phyloP scores from a whole-genome alignment of 2,113 vertebrate genomes.

The Lagopus muta region DNA sequence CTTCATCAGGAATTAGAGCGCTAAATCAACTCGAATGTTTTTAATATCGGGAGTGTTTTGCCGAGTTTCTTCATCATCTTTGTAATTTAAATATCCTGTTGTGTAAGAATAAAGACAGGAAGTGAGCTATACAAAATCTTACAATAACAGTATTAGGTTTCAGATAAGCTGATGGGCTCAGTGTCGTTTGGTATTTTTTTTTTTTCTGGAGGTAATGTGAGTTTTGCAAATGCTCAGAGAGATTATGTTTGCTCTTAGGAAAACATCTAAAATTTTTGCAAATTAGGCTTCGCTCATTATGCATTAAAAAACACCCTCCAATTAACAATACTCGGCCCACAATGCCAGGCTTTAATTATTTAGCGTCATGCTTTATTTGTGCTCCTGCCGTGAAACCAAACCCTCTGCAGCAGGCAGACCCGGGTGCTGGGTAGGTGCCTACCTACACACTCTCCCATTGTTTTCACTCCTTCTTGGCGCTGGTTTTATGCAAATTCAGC shows the following conservation, averaged over 20 bases:
- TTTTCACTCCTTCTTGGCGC: background rate
- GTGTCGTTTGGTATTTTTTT: background rate
- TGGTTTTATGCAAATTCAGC: constrained; percentile 42
- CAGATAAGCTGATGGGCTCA: constrained; percentile 61
- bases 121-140: constrained; percentile 72
- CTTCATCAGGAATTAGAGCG: background rate
- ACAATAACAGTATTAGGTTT: constrained; percentile 63
- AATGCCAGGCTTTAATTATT: constrained; percentile 58
- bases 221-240: constrained; percentile 4
- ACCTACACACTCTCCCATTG: background rate
- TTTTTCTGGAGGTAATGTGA: background rate
- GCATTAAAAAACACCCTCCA: background rate
- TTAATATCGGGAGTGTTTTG: constrained; percentile 31
- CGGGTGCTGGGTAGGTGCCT: background rate
- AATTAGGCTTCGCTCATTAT: background rate
- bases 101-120: constrained; percentile 81
- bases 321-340: background rate
- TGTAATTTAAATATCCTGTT: constrained; percentile 81
- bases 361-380: constrained; percentile 24
- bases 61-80: constrained; percentile 48
- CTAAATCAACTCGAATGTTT: background rate
- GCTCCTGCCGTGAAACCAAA: constrained; percentile 49
- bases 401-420: background rate
- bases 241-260: constrained; percentile 4
- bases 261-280: background rate